Conservation (phyloP, 2,888 invertebrate genomes). For the Drosophila nr. medialis region DNA sequence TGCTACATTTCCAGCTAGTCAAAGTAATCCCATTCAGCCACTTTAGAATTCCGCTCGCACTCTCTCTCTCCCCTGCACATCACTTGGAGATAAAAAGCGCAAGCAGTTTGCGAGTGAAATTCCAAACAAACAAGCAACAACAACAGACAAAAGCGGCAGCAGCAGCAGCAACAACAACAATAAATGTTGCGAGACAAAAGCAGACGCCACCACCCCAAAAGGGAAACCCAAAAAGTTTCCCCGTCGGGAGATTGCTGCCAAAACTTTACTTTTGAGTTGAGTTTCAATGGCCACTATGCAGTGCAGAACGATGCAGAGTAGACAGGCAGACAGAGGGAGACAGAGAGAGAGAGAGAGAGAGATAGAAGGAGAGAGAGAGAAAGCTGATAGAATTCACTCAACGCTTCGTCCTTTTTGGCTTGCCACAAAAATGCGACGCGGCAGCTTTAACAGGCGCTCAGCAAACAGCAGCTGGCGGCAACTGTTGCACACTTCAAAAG, state of each 20-base stretch:
- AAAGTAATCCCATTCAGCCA: conserved; percentile 46
- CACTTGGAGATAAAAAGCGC: conserved; percentile 64
- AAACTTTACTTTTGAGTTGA: conserved; percentile 70
- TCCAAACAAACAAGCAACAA: conserved; percentile 33
- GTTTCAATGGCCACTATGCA: conserved; percentile 60
- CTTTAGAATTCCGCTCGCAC: conserved; percentile 10
- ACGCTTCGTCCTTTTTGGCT: conserved; percentile 78
- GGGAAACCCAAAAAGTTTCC: conserved; percentile 30
- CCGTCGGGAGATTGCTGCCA: conserved; percentile 28
- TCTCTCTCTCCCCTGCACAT: conserved; percentile 16
- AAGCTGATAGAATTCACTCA: conserved; percentile 62
- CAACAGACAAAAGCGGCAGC: conserved; percentile 6
- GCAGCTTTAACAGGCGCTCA: conserved; percentile 72
- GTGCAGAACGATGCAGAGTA: conserved; percentile 2
- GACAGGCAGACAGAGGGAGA: conserved; percentile 4
- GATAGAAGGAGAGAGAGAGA: conserved; percentile 22
- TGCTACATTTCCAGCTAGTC: conserved; percentile 48
- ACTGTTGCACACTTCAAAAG: conserved; percentile 72
- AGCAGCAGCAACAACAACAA: conserved; percentile 28
- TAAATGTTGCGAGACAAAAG: conserved; percentile 56
- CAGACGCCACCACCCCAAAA: conserved; percentile 34
- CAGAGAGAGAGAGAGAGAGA: neutral
- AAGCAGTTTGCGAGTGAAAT: conserved; percentile 66
- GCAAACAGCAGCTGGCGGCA: conserved; percentile 49
- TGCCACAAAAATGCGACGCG: conserved; percentile 78